Evolutionary conservation across 2,888 invertebrate species (phyloP).

Genomic region (Gnatocerus cornutus): DNA sequence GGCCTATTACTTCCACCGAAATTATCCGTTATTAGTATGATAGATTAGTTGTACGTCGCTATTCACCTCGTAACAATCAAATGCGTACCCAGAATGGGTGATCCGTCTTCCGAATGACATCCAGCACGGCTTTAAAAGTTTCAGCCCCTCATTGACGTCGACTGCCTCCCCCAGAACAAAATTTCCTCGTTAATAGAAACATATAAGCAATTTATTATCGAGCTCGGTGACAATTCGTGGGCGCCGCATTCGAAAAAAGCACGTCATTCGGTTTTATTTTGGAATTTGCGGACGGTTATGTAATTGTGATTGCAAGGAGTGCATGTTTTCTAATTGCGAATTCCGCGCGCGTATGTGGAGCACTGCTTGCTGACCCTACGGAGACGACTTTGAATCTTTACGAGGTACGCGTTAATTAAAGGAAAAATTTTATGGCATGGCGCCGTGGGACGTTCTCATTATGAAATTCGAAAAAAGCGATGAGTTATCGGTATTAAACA

Average conservation of each 20-base stretch:
- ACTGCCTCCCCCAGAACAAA: conserved; percentile 9
- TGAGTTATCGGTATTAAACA: conserved; percentile 17
- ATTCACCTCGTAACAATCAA: conserved; percentile 61
- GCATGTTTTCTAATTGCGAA: conserved; percentile 38
- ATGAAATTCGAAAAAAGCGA: conserved; percentile 12
- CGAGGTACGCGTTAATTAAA: conserved; percentile 21
- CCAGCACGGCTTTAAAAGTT: conserved; percentile 59
- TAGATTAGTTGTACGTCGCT: conserved; percentile 63
- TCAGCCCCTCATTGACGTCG: conserved; percentile 37
- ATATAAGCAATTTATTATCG: conserved; percentile 43
- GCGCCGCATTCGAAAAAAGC: conserved; percentile 30
- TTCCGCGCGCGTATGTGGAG: conserved; percentile 34
- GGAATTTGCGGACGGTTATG: conserved; percentile 23
- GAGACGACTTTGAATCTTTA: conserved; percentile 5
- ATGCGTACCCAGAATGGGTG: conserved; percentile 63
- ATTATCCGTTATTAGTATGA: conserved; percentile 66
- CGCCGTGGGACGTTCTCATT: conserved; percentile 25
- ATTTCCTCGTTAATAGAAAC: conserved; percentile 45
- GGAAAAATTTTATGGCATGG: conserved; percentile 11
- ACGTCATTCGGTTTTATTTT: conserved; percentile 37
- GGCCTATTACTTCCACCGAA: conserved; percentile 49
- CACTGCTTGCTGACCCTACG: conserved; percentile 21
- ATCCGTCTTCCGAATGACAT: conserved; percentile 67
- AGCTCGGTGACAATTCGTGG: conserved; percentile 33
- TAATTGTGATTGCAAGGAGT: conserved; percentile 33